Conservation (phyloP, 2,888 invertebrate genomes). For the Rhagonycha fulva region DNA sequence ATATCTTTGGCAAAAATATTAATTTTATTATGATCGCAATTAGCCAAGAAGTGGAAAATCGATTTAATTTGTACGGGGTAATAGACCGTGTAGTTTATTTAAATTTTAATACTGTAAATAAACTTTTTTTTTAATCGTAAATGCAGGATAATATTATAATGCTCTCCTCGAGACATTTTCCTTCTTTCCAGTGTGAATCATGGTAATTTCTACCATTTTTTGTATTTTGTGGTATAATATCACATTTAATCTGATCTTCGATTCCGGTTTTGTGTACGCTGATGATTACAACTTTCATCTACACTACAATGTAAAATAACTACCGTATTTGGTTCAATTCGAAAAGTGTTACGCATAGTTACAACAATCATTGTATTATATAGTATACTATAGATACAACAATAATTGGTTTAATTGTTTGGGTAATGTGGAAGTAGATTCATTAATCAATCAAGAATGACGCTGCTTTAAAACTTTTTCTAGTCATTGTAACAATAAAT, state of each 20-base stretch:
- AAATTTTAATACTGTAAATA: neutral
- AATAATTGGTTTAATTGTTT: neutral
- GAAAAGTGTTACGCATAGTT: neutral
- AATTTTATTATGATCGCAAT: neutral
- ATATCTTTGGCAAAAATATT: neutral
- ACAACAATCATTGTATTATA: neutral
- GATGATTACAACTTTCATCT: neutral
- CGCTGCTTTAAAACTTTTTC: neutral
- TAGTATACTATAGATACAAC: neutral
- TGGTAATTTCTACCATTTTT: neutral
- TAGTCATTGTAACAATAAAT: neutral
- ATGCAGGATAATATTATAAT: too few species aligned
- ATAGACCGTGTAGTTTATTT: neutral
- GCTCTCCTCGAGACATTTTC: neutral
- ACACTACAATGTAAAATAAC: too few species aligned
- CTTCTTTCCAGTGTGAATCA: neutral
- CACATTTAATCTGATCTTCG: neutral
- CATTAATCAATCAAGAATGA: neutral
- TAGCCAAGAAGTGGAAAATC: neutral
- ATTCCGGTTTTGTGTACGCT: neutral
- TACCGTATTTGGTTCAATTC: neutral
- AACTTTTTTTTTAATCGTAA: neutral
- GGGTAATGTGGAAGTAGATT: neutral
- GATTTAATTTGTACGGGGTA: neutral
- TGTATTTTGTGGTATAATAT: neutral